phyloP scores from a whole-genome alignment of 2,888 invertebrate species.

The Hemithea aestivaria region DNA sequence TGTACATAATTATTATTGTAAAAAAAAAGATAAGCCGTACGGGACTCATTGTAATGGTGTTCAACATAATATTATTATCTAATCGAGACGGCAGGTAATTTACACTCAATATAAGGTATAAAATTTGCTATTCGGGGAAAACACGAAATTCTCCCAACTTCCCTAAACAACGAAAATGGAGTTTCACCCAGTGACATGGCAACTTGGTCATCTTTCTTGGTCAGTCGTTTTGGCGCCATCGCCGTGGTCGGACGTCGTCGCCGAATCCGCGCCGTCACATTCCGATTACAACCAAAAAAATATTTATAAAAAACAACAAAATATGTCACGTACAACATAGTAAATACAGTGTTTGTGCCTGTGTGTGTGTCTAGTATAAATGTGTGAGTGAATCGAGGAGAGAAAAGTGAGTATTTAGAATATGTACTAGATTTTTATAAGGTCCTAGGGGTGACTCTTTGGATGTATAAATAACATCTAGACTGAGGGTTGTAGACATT shows the following conservation, averaged over 20 bases:
- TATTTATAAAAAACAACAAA: conserved; percentile 32
- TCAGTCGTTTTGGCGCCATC: conserved; percentile 65
- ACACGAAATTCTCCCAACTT: conserved; percentile 17
- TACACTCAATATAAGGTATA: neutral
- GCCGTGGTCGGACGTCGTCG: conserved; percentile 43
- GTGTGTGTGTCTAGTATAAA: conserved; percentile 32
- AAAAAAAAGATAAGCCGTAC: no score
- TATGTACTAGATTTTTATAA: conserved; percentile 9
- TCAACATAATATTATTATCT: no score
- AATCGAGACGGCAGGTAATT: no score
- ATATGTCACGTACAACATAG: conserved; percentile 29
- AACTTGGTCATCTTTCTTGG: conserved; percentile 48
- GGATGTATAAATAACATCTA: conserved; percentile 14
- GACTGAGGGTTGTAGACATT: conserved; percentile 6
- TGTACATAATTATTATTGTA: no score
- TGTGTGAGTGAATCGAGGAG: no score
- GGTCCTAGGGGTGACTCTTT: conserved; percentile 17
- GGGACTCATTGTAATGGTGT: no score
- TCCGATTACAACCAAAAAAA: conserved; percentile 39
- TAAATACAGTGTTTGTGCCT: conserved; percentile 30
- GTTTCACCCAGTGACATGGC: conserved; percentile 35
- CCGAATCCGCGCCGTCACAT: conserved; percentile 29
- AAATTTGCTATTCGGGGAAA: conserved; percentile 8
- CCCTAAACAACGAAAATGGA: conserved; percentile 20
- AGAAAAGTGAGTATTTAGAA: conserved; percentile 11